Conservation (phyloP, 2,888 invertebrate genomes). For the Horisme vitalbata region DNA sequence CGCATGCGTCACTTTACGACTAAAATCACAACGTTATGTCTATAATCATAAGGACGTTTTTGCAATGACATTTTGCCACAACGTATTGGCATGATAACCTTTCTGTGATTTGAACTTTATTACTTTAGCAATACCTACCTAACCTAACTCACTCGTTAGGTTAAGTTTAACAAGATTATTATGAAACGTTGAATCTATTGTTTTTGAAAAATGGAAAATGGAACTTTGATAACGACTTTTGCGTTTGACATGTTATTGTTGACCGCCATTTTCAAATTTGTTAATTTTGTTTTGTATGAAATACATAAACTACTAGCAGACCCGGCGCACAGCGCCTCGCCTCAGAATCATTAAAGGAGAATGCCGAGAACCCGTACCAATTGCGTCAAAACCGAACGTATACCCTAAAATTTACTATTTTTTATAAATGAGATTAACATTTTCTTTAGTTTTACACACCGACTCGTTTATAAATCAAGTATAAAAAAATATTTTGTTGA, state of each 20-base stretch:
- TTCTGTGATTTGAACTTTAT: background rate
- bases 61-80: background rate
- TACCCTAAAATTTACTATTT: too few species aligned
- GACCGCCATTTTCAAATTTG: background rate
- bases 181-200: slow-evolving; percentile 30
- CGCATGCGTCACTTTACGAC: slow-evolving; percentile 38
- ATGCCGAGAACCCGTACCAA: too few species aligned
- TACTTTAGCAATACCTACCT: background rate
- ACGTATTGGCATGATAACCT: too few species aligned
- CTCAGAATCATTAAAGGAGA: too few species aligned
- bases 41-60: background rate
- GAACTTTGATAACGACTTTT: slow-evolving; percentile 34
- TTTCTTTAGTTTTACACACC: too few species aligned
- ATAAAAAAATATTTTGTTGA: too few species aligned
- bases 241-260: background rate
- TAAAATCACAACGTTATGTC: background rate
- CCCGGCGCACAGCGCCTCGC: too few species aligned
- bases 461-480: too few species aligned
- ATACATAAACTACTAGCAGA: too few species aligned
- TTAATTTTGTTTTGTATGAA: background rate
- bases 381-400: too few species aligned
- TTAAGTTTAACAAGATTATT: background rate
- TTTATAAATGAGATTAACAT: too few species aligned
- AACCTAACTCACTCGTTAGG: too few species aligned
- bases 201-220: slow-evolving; percentile 41